phyloP scores from a whole-genome alignment of 2,888 invertebrate species.

The Limnephilus rhombicus region DNA sequence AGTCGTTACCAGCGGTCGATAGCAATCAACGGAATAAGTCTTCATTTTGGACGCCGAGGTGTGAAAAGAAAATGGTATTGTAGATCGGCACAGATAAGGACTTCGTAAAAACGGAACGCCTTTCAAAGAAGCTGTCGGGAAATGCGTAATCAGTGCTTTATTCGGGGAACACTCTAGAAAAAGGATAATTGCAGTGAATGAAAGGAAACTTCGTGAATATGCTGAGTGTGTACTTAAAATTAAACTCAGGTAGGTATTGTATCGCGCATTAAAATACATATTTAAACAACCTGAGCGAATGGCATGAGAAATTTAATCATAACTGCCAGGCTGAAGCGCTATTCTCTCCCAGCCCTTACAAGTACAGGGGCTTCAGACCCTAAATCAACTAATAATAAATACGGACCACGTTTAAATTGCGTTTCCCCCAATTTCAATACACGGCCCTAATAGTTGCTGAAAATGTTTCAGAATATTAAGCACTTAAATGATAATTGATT shows the following conservation, averaged over 20 bases:
- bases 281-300: not conserved
- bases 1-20: conserved; percentile 58
- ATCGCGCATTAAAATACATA: not conserved
- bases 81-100: conserved; percentile 49
- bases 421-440: not conserved
- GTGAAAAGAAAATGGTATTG: conserved; percentile 45
- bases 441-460: not conserved
- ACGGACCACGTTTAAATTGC: conserved; percentile 1
- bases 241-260: not conserved
- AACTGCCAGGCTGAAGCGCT: not conserved
- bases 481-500: not conserved
- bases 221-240: not conserved
- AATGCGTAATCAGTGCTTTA: not conserved
- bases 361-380: not conserved
- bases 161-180: not conserved
- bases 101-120: not conserved
- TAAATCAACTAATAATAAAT: not conserved
- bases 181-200: not conserved
- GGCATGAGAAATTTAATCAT: not conserved
- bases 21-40: conserved; percentile 56
- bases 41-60: conserved; percentile 51
- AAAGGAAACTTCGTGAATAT: not conserved
- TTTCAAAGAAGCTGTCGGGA: not conserved
- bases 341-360: not conserved
- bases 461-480: not conserved